phyloP scores from a whole-genome alignment of 2,797 vertebrate genomes.

The Tokudaia muenninki region DNA sequence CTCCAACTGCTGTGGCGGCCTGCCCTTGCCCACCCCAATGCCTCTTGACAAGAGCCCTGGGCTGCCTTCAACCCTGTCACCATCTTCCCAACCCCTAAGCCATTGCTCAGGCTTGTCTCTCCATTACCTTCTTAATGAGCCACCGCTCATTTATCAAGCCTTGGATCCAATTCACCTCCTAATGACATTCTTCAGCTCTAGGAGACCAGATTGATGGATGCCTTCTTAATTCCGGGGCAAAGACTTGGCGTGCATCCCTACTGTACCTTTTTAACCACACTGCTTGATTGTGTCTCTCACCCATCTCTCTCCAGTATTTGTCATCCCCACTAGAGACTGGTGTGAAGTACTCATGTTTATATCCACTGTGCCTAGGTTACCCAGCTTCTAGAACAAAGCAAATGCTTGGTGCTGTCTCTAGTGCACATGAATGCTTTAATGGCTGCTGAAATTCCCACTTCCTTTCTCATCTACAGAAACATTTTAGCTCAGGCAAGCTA shows the following conservation, averaged over 20 bases:
- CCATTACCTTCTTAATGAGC: conserved; percentile 72
- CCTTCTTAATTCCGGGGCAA: neutral
- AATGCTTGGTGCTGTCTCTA: neutral
- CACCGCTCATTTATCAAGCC: conserved; percentile 36
- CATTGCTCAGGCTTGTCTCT: conserved; percentile 6
- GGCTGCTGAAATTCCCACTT: neutral
- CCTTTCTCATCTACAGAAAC: neutral
- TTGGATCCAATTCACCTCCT: neutral
- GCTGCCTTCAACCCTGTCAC: neutral
- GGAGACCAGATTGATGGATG: neutral
- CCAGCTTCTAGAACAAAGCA: neutral
- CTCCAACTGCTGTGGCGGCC: neutral
- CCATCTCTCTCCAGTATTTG: neutral
- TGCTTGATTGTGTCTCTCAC: neutral
- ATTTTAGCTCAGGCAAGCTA: neutral
- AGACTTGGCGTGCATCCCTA: neutral
- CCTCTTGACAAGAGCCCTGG: neutral
- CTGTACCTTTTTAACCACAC: neutral
- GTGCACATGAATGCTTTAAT: neutral
- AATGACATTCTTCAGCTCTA: neutral
- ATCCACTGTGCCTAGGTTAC: neutral
- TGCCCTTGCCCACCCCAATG: neutral
- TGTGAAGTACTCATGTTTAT: neutral
- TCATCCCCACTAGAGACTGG: neutral
- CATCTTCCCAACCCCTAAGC: conserved; percentile 2